phyloP scores from a whole-genome alignment of 2,888 invertebrate genomes.

The Nomada fucata region DNA sequence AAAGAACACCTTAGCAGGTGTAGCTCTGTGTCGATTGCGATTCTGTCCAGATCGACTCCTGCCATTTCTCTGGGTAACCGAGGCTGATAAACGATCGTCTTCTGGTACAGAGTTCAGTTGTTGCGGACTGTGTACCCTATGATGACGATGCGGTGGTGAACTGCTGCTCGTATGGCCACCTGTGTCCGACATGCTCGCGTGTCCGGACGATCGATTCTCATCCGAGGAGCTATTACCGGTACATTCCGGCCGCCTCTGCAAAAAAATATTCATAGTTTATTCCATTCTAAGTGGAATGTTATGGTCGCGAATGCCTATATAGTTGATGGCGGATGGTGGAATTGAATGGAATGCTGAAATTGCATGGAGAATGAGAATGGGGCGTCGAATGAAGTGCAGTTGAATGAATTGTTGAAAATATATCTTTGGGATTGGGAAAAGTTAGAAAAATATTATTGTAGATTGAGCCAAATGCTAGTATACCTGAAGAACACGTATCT shows the following conservation, averaged over 20 bases:
- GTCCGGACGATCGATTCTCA: constrained; percentile 96
- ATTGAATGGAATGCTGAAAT: background rate
- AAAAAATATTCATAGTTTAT: constrained; percentile 42
- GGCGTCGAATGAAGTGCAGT: no score
- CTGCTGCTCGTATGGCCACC: constrained; percentile 87
- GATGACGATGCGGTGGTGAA: constrained; percentile 86
- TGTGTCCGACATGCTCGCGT: constrained; percentile 97
- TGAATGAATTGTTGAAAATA: no score
- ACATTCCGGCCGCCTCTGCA: constrained; percentile 86
- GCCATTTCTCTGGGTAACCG: constrained; percentile 88
- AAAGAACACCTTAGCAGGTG: constrained; percentile 87
- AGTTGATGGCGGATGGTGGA: background rate
- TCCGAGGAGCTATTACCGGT: constrained; percentile 94
- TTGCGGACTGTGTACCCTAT: constrained; percentile 85
- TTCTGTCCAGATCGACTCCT: constrained; percentile 87
- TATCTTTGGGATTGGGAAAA: no score
- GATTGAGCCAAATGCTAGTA: constrained; percentile 25
- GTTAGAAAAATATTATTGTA: background rate
- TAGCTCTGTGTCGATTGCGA: constrained; percentile 88
- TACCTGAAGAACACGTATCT: constrained; percentile 87
- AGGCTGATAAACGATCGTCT: constrained; percentile 88
- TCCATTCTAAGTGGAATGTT: background rate
- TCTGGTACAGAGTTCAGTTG: constrained; percentile 86
- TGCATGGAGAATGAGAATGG: no score
- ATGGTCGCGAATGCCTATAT: background rate